Evolutionary conservation across 2,888 invertebrate genomes (phyloP).

Genomic region (Xestoiulus laeticollis): DNA sequence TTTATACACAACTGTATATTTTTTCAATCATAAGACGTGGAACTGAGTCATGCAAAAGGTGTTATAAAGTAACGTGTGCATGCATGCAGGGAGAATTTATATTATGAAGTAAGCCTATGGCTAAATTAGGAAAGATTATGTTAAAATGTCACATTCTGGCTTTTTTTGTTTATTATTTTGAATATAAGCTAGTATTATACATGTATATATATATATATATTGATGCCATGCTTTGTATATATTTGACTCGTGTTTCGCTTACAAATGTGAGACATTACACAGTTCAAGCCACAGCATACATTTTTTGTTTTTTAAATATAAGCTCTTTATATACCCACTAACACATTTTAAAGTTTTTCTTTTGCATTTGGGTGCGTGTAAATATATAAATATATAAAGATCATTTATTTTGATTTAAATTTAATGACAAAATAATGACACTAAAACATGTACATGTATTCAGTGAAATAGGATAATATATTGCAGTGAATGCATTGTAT

Average conservation of each 20-base stretch:
- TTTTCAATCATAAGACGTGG: not conserved
- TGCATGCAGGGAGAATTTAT: not conserved
- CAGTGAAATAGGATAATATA: too few relatives aligned
- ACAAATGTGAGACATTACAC: too few relatives aligned
- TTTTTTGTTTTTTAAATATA: too few relatives aligned
- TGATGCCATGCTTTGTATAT: not conserved
- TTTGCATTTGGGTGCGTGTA: too few relatives aligned
- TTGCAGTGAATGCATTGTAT: too few relatives aligned
- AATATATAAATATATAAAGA: too few relatives aligned
- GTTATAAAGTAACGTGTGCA: not conserved
- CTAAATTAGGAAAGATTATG: not conserved
- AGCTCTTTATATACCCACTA: too few relatives aligned
- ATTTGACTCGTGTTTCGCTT: not conserved
- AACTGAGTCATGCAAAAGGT: not conserved
- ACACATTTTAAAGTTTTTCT: too few relatives aligned
- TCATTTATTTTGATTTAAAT: too few relatives aligned
- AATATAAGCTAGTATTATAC: not conserved
- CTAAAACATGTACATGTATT: too few relatives aligned
- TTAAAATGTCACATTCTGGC: not conserved
- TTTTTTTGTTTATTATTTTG: conserved; percentile 12
- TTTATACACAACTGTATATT: not conserved
- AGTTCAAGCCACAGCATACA: too few relatives aligned
- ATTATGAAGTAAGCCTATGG: conserved; percentile 4
- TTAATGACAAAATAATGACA: too few relatives aligned
- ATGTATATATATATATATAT: not conserved